Evolutionary conservation across 2,797 vertebrate genomes (phyloP).

Genomic region (Chelon auratus): DNA sequence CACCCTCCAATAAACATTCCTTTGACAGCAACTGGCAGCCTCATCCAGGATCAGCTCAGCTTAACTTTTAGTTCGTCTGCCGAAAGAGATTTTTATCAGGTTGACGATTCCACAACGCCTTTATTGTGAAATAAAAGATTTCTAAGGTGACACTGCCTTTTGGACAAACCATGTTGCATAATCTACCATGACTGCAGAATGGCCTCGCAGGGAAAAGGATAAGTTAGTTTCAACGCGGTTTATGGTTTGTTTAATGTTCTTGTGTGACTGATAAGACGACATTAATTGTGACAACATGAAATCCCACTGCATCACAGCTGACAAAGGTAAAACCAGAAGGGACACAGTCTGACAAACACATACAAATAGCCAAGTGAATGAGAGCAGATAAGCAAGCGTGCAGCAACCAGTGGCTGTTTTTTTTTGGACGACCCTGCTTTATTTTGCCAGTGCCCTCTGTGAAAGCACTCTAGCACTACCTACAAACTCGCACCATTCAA

Average conservation of each 20-base stretch:
- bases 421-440: neutral
- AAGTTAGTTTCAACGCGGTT: neutral
- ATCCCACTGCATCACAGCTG: neutral
- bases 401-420: neutral
- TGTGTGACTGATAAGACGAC: neutral
- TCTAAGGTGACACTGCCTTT: neutral
- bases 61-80: slow-evolving; percentile 7
- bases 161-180: neutral
- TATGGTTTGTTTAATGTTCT: neutral
- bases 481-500: neutral
- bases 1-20: slow-evolving; percentile 62
- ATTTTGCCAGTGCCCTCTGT: neutral
- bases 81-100: neutral
- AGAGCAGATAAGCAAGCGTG: neutral
- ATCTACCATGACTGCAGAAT: neutral
- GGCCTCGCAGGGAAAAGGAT: neutral
- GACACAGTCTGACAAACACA: neutral
- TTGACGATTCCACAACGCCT: neutral
- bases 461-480: neutral
- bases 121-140: neutral
- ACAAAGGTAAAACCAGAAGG: neutral
- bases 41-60: slow-evolving; percentile 35
- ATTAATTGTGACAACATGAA: neutral
- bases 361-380: neutral
- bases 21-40: slow-evolving; percentile 12